Evolutionary conservation across 1,140 invertebrate species (phyloP), one percentile per base, ranked within the genome.

Genomic region (Drosophila sp.): DNA sequence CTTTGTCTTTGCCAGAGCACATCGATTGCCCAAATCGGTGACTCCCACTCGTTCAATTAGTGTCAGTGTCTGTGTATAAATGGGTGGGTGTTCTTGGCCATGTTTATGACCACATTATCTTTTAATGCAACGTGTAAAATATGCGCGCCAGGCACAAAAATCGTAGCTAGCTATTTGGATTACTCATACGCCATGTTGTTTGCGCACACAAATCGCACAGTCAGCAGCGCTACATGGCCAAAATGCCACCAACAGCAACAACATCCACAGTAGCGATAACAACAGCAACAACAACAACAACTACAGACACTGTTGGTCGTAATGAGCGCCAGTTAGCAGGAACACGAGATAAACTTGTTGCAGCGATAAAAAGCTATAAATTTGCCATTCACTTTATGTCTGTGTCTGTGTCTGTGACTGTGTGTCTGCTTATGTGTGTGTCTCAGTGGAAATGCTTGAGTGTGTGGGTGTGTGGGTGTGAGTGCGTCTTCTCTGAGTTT

Each of bases 301-400:
- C n/a, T 7, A 27, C 32, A 67, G 9, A 18, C 32, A 32, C 43
- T 16, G 18, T 34, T 29, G 51, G 50, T 67, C 78, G 67, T 87
- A 87, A 87, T 82, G 82, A 89, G 82, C 79, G 75, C 65, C 74
- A 73, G 82, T 87, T 81, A 64, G 78, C 78, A 72, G 82, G 70
- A 87, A 78, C 78, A 87, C 72, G 81, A 76, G 82, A 87, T 87
- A 82, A 87, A 89, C 82, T 87, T 87, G 82, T 87, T 87, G 82
- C 82, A 73, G 75, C 82, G 72, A 87, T 87, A 89, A 87, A 81
- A 82, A 70, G 75, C 83, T 63, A 87, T 87, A 87, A 87, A 89
- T 87, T 87, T 89, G 51, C 41, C 66, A 74, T 76, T 84, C 65
- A 57, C 56, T 57, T 56, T 61, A 13, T 56, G 71, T 13, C 40